Conservation (phyloP, 2,888 invertebrate genomes). For the Tetheella fluctuosa region DNA sequence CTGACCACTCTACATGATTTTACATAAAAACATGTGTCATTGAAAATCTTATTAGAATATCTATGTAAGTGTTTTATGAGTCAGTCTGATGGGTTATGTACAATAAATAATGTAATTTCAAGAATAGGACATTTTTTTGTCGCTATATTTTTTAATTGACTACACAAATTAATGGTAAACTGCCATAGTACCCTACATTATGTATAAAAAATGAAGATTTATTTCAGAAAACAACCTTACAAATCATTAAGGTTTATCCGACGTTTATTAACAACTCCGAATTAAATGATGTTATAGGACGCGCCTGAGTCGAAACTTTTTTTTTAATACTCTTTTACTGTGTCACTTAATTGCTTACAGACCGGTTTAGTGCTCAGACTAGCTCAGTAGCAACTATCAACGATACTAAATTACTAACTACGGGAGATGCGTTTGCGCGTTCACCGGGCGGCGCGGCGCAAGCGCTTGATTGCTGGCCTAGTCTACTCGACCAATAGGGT, state of each 20-base stretch:
- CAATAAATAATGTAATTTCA: too few species aligned
- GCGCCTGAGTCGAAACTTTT: constrained; percentile 37
- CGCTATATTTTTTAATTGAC: not conserved
- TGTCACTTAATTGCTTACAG: constrained; percentile 70
- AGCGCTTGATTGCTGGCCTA: constrained; percentile 62
- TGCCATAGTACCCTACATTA: not conserved
- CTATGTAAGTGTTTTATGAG: too few species aligned
- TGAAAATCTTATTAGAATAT: too few species aligned
- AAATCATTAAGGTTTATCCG: not conserved
- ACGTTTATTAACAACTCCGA: constrained; percentile 25
- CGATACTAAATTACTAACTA: constrained; percentile 74
- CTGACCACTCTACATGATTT: too few species aligned
- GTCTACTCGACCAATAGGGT: constrained; percentile 44
- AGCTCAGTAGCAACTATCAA: constrained; percentile 56
- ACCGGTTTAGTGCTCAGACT: constrained; percentile 58
- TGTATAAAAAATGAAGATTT: not conserved
- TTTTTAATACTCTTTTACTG: constrained; percentile 66
- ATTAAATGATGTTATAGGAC: constrained; percentile 16
- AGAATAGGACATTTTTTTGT: too few species aligned
- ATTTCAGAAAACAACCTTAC: not conserved
- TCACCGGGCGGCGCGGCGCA: constrained; percentile 24
- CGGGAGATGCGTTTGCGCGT: constrained; percentile 61
- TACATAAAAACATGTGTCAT: too few species aligned
- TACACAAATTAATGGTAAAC: not conserved
- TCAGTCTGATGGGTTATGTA: too few species aligned